Evolutionary conservation across 2,113 vertebrate species (phyloP), one percentile per base, ranked within the genome.

Genomic region (Ardeotis arabs): DNA sequence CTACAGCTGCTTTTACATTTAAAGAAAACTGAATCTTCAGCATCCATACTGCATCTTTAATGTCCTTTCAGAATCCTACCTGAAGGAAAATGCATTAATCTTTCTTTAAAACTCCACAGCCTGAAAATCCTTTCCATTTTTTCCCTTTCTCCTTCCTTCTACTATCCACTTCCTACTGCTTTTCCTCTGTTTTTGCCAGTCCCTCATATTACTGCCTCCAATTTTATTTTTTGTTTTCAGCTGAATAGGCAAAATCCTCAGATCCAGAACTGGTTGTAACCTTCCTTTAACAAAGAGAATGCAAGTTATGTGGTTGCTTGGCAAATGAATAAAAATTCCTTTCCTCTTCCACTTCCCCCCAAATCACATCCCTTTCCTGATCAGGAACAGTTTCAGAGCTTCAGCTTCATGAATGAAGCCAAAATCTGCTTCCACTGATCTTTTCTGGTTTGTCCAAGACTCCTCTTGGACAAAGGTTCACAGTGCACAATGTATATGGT

Each of bases 361-460:
- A 49, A 23, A 47, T 24, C 0, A 2, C 7, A 28, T 1, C 1
- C 2, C 2, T 50, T 2, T 8, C 24, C 5, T 2, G 1, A 16
- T 39, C 12, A 67, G 13, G 3, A 83, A 17, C 5, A 47, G 5
- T 28, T n/a, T 44, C 29, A 49, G 9, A 59, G 4, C 8, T 68
- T 60, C 45, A 84, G 7, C 2, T 31, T 52, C 56, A 22, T 19
- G 9, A 77, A 69, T 44, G 24, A 81, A 52, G 15, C 4, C 8
- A 39, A 33, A 78, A 39, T 18, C 2, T 31, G 4, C 4, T 12
- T 44, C 14, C 9, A 33, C 5, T 22, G 14, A 37, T 50, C 21
- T 66, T 56, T 59, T 18, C 37, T 53, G 44, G 6, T 39, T 80
- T 64, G 2, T 47, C 14, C 10, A 41, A 55, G 62, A 24, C 2